phyloP scores from a whole-genome alignment of 2,113 vertebrate species.

The Dromaius novaehollandiae region DNA sequence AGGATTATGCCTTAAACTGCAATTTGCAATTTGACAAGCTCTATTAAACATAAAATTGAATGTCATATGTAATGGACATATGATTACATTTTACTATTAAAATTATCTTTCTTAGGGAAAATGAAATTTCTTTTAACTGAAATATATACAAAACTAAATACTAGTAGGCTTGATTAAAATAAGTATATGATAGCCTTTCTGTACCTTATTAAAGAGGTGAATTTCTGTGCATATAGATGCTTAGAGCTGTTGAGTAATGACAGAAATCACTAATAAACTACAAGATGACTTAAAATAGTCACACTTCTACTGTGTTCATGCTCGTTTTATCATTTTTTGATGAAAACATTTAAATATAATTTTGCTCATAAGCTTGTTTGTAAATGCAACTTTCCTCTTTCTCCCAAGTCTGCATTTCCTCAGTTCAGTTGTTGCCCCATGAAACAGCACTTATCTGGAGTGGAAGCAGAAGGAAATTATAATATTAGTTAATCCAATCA shows the following conservation, averaged over 20 bases:
- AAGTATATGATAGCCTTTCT: not conserved
- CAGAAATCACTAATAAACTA: not conserved
- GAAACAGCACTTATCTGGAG: not conserved
- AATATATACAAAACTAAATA: slow-evolving; percentile 52
- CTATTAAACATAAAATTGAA: slow-evolving; percentile 55
- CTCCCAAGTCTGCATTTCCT: not conserved
- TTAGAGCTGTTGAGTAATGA: not conserved
- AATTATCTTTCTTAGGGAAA: slow-evolving; percentile 40
- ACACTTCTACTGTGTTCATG: not conserved
- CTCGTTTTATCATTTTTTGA: not conserved
- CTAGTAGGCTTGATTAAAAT: slow-evolving; percentile 6
- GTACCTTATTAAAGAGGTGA: slow-evolving; percentile 2
- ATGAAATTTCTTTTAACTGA: slow-evolving; percentile 36
- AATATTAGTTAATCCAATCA: not conserved
- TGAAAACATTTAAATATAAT: not conserved
- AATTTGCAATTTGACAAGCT: slow-evolving; percentile 53
- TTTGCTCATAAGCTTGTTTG: not conserved
- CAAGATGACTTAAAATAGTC: not conserved
- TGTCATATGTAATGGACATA: slow-evolving; percentile 29
- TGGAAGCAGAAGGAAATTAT: not conserved
- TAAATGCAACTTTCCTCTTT: not conserved
- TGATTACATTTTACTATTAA: slow-evolving; percentile 28
- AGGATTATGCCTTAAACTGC: slow-evolving; percentile 51
- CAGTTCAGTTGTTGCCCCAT: not conserved
- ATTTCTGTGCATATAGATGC: not conserved